These are phyloP conservation scores for Adelognathus sp. DNA, from an alignment of 2,888 invertebrate genomes.

Conservation along the genomic window DNA sequence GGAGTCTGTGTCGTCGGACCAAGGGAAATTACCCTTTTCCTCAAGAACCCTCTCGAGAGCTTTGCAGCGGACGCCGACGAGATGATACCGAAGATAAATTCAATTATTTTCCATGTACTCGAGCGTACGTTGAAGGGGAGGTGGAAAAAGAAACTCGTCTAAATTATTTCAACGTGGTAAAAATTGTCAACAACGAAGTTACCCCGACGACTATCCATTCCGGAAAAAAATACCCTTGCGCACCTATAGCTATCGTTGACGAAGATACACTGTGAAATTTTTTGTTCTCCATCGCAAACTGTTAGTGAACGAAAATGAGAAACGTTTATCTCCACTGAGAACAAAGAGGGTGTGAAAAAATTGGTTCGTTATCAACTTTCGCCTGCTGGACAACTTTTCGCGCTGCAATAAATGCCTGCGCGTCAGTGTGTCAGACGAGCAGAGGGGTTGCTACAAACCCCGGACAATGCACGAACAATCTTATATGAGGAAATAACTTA, in stretches of 20 bases:
- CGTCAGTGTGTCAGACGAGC: slow-evolving; percentile 31
- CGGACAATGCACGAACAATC: slow-evolving; percentile 53
- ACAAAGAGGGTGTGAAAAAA: no score
- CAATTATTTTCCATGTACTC: slow-evolving; percentile 7
- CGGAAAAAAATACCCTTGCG: not conserved
- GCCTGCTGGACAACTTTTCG: slow-evolving; percentile 2
- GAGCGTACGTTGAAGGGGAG: not conserved
- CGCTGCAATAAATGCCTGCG: slow-evolving; percentile 6
- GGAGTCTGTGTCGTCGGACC: slow-evolving; percentile 18
- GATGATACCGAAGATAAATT: slow-evolving; percentile 46
- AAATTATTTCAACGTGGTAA: slow-evolving; percentile 12
- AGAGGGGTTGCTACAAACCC: slow-evolving; percentile 26
- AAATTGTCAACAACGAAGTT: not conserved
- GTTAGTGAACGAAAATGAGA: no score
- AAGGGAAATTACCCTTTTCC: slow-evolving; percentile 38
- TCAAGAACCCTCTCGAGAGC: slow-evolving; percentile 17
- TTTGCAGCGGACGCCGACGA: no score
- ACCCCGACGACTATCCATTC: not conserved
- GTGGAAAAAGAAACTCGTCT: slow-evolving; percentile 39
- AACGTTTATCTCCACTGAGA: no score
- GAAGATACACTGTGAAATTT: not conserved
- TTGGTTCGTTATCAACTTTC: slow-evolving; percentile 4
- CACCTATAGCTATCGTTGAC: not conserved
- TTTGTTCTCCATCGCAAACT: not conserved
- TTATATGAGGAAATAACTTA: slow-evolving; percentile 57